Evolutionary conservation across 2,888 invertebrate genomes (phyloP).

Genomic region (Schrankia costaestrigalis): DNA sequence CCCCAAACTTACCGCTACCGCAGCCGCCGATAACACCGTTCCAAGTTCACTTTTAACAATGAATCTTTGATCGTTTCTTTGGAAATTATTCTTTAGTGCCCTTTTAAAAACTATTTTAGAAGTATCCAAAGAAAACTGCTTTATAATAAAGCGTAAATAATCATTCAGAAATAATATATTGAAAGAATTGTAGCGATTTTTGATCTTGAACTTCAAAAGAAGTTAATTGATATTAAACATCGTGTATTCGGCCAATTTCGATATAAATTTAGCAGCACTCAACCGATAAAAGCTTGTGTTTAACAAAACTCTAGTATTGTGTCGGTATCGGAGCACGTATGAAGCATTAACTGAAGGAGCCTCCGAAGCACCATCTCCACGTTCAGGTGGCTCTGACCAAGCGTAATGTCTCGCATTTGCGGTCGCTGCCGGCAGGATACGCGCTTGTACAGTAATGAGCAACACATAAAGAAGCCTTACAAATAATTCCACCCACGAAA

Average conservation of each 20-base stretch:
- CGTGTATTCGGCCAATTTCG: too few species aligned
- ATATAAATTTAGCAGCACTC: slow-evolving; percentile 16
- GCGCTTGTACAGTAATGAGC: slow-evolving; percentile 78
- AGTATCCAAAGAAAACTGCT: too few species aligned
- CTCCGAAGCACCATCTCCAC: slow-evolving; percentile 40
- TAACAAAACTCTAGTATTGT: slow-evolving; percentile 35
- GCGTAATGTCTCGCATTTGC: slow-evolving; percentile 76
- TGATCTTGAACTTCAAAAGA: too few species aligned
- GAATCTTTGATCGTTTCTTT: slow-evolving; percentile 2
- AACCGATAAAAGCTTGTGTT: slow-evolving; percentile 35
- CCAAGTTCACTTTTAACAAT: slow-evolving; percentile 17
- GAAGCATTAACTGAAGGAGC: slow-evolving; percentile 50
- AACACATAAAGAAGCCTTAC: slow-evolving; percentile 79
- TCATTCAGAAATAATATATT: too few species aligned
- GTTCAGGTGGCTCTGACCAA: slow-evolving; percentile 61
- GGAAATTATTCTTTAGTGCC: background rate
- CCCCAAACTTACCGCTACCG: slow-evolving; percentile 27
- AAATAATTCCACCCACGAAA: slow-evolving; percentile 79
- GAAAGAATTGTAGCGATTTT: too few species aligned
- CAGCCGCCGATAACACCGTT: slow-evolving; percentile 19
- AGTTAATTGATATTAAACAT: too few species aligned
- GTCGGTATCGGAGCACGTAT: slow-evolving; percentile 50
- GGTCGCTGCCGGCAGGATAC: slow-evolving; percentile 75
- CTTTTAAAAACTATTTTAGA: background rate
- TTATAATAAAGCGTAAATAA: too few species aligned